Base-by-base conservation (phyloP, 92 coral and sea anemone species). In the Nematostella vectensis region DNA sequence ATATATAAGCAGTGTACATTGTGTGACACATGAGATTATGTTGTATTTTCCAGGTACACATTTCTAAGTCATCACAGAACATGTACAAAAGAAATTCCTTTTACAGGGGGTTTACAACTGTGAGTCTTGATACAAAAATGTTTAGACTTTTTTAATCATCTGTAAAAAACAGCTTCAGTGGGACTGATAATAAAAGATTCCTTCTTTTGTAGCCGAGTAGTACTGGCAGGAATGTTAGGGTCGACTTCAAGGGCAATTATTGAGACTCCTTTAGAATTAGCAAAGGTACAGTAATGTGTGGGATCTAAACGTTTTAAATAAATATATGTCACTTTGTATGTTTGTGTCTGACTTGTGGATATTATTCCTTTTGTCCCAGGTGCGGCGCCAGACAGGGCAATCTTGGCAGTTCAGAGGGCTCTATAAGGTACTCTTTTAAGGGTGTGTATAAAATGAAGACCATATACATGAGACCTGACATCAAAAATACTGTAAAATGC, bases 241-340 rank as follows among this genome's bases (percentile, higher is more conserved):
- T 79, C 94, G 16, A 84, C 94, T 21, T 31, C 76, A 2, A 79
- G 94, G 67, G 94, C 94, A 40, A 84, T 84, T 29, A 84, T 84
- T 29, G 94, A 84, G 44, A 84, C 94, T 43, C 94, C 94, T 3
- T 68, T 84, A 27, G 94, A 84, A 54, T 74, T 85, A n/a, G 94
- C 94, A 4, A 85, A 85, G 94, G 94, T 85, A 69, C 27, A n/a
- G n/a, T n/a, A n/a, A n/a, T n/a, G n/a, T n/a, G n/a, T n/a, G n/a
- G n/a, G n/a, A n/a, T n/a, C n/a, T n/a, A n/a, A n/a, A n/a, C n/a
- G n/a, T n/a, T n/a, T n/a, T n/a, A n/a, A n/a, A n/a, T n/a, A n/a
- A n/a, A n/a, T n/a, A n/a, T n/a, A n/a, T n/a, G n/a, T n/a, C n/a
- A n/a, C n/a, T n/a, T n/a, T n/a, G n/a, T n/a, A n/a, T n/a, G n/a